Percentiles rank a stretch among this genome's conserved stretches.
phyloP scores from a whole-genome alignment of 2,888 invertebrate genomes.

The Iselma pallidipennis region DNA sequence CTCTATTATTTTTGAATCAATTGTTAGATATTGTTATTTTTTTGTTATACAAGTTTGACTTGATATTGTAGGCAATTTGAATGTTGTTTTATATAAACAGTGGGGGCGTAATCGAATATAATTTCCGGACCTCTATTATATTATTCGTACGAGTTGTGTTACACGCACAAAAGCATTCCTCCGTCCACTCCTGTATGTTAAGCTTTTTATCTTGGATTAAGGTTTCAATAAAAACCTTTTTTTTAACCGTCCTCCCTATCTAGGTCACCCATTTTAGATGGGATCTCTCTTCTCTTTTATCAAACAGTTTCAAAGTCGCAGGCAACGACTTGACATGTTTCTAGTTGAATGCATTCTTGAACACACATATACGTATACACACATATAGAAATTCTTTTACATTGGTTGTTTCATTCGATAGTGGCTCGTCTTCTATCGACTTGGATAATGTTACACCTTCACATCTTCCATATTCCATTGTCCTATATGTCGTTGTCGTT shows the following conservation, averaged over 20 bases:
- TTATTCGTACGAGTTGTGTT: constrained; percentile 6
- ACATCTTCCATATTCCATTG: constrained; percentile 44
- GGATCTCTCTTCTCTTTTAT: constrained; percentile 30
- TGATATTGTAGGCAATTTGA: not conserved
- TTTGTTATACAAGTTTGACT: not conserved
- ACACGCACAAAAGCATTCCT: constrained; percentile 36
- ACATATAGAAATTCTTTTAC: constrained; percentile 3
- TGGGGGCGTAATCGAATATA: not conserved
- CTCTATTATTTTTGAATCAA: not conserved
- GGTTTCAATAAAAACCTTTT: constrained; percentile 29
- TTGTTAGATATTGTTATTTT: too few species aligned
- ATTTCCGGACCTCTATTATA: not conserved
- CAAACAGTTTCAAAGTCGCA: constrained; percentile 34
- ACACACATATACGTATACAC: constrained; percentile 28
- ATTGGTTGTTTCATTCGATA: too few species aligned
- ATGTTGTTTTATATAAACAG: not conserved
- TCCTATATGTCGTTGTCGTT: constrained; percentile 10
- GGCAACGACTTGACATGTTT: constrained; percentile 48
- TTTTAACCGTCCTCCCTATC: constrained; percentile 26
- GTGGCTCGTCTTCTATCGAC: not conserved
- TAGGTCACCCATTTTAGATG: constrained; percentile 34
- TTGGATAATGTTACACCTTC: constrained; percentile 42
- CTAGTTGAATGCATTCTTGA: constrained; percentile 38
- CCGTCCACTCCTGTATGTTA: constrained; percentile 25
- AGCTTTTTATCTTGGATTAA: constrained; percentile 40